These are phyloP conservation scores for Diarsia dahlii DNA, from an alignment of 2,888 invertebrate genomes.

Conservation along the genomic window DNA sequence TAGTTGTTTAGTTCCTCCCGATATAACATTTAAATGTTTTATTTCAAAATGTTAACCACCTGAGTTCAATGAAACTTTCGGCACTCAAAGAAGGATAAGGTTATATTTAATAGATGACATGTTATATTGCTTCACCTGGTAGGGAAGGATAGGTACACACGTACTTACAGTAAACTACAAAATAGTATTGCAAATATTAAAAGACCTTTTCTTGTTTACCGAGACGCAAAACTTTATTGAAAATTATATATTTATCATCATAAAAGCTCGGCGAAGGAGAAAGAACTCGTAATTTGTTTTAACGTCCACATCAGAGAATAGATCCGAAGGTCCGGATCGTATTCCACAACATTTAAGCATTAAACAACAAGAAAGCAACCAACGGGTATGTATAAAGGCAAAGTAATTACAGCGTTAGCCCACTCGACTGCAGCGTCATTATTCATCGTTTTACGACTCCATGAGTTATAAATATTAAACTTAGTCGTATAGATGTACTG, in stretches of 20 bases:
- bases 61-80: neutral
- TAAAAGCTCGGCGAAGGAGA: slow-evolving; percentile 72
- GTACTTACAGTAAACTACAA: slow-evolving; percentile 37
- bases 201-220: slow-evolving; percentile 56
- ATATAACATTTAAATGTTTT: neutral
- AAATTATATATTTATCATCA: slow-evolving; percentile 67
- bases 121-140: slow-evolving; percentile 7
- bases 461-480: slow-evolving; percentile 91
- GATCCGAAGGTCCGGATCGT: slow-evolving; percentile 81
- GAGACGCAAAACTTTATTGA: slow-evolving; percentile 64
- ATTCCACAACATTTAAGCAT: slow-evolving; percentile 85
- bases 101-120: neutral
- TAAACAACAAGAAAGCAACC: slow-evolving; percentile 87
- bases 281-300: slow-evolving; percentile 81
- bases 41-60: neutral
- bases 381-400: slow-evolving; percentile 86
- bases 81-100: neutral
- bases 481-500: slow-evolving; percentile 90
- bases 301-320: slow-evolving; percentile 78
- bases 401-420: slow-evolving; percentile 90
- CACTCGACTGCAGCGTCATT: slow-evolving; percentile 89
- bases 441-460: slow-evolving; percentile 90
- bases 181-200: slow-evolving; percentile 58
- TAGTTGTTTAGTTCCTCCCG: neutral
- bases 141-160: slow-evolving; percentile 6